Evolutionary conservation across 2,113 vertebrate species (phyloP).

Genomic region (Nanorana parkeri): DNA sequence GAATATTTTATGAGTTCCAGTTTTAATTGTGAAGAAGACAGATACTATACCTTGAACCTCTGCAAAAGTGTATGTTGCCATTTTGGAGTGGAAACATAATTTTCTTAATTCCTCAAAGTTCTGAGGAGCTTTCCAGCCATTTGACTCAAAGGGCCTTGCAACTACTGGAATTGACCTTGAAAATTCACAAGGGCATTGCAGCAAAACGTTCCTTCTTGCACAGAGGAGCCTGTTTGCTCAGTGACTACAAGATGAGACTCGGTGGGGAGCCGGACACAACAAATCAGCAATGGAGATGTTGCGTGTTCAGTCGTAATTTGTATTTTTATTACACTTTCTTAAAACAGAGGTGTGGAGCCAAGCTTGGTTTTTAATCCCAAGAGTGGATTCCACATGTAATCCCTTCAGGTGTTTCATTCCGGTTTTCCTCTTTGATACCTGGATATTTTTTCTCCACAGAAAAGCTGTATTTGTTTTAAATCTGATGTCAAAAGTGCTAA

Average conservation of each 20-base stretch:
- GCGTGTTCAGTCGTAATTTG: slow-evolving; percentile 83
- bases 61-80: slow-evolving; percentile 40
- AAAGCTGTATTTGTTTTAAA: slow-evolving; percentile 74
- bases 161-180: slow-evolving; percentile 42
- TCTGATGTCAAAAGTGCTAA: slow-evolving; percentile 66
- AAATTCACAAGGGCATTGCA: slow-evolving; percentile 31
- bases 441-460: slow-evolving; percentile 77
- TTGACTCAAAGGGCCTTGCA: slow-evolving; percentile 50
- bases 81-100: slow-evolving; percentile 42
- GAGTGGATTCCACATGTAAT: slow-evolving; percentile 78
- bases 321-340: slow-evolving; percentile 89
- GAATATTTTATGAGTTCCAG: slow-evolving; percentile 23
- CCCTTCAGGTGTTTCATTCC: slow-evolving; percentile 82
- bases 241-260: slow-evolving; percentile 35
- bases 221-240: slow-evolving; percentile 27
- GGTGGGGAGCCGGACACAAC: slow-evolving; percentile 36
- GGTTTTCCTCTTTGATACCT: slow-evolving; percentile 83
- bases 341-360: slow-evolving; percentile 78
- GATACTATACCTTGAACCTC: slow-evolving; percentile 40
- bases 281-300: slow-evolving; percentile 57
- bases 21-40: slow-evolving; percentile 38
- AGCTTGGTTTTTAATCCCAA: slow-evolving; percentile 78
- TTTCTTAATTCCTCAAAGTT: slow-evolving; percentile 43
- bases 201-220: slow-evolving; percentile 33
- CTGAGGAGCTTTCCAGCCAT: slow-evolving; percentile 50